Evolutionary conservation across 2,797 vertebrate species (phyloP), one percentile per base, ranked within the genome.

Genomic region (Eulemur albifrons): DNA sequence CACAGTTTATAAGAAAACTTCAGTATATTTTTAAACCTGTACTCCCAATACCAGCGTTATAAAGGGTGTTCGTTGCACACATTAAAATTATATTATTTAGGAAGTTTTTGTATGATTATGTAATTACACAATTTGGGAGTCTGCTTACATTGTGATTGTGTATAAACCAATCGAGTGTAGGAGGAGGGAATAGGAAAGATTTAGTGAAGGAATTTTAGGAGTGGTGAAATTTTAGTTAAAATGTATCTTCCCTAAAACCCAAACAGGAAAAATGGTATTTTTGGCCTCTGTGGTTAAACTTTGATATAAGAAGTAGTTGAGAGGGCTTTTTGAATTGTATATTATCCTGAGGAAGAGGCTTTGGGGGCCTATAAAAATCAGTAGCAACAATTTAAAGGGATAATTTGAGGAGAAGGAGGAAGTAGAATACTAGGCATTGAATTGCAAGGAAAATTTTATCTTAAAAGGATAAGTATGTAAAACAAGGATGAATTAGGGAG

Each of bases 181-280:
- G 11, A 25, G 35, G 15, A 18, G 11, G 27, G 25, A 50, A 0
- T 65, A 86, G 72, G 52, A 80, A 97, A 93, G 63, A 79, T 87
- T 90, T 88, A 88, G 35, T 40, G 20, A 86, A 94, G 50, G 45
- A 84, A 77, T 95, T 92, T 96, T 88, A 45, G 85, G 61, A 94
- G 65, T 83, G 59, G 69, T 93, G 65, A 90, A 92, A 93, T 95
- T 95, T 95, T 95, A 88, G 81, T 80, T 87, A 90, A 85, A 96
- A 88, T 67, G 9, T 92, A 67, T 94, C 45, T 92, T 88, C 82
- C 35, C 23, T 76, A 88, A 73, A 88, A 80, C 73, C 40, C 82
- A 93, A 87, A 82, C 52, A 82, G 94, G 86, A 86, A 92, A 89
- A 93, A 88, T 92, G 70, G 61, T 79, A 75, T 77, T 79, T 27